Evolutionary conservation across 2,797 vertebrate genomes (phyloP).

Genomic region (Macroramphosus scolopax): DNA sequence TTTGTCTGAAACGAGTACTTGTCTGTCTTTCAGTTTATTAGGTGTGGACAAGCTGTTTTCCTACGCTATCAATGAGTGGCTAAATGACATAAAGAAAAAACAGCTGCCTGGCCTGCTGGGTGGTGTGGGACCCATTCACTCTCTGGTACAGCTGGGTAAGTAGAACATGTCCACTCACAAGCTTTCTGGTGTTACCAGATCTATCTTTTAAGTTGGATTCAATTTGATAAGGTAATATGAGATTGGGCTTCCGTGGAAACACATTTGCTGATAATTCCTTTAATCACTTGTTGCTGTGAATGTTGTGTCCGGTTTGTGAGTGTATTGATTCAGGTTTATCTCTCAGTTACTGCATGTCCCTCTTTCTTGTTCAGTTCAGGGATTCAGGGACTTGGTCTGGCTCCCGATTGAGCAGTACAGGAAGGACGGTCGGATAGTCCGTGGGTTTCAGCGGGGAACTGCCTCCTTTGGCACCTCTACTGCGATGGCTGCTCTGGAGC

Average conservation of each 20-base stretch:
- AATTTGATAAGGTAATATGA: not conserved
- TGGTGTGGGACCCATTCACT: slow-evolving; percentile 98
- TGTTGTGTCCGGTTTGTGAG: no score
- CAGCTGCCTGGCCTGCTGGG: slow-evolving; percentile 95
- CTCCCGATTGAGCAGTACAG: slow-evolving; percentile 97
- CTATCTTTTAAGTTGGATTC: not conserved
- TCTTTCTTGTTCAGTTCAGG: slow-evolving; percentile 92
- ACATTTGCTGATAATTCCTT: no score
- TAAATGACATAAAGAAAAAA: slow-evolving; percentile 97
- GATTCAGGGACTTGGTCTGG: slow-evolving; percentile 96
- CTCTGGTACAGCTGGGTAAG: slow-evolving; percentile 93
- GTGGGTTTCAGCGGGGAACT: slow-evolving; percentile 93
- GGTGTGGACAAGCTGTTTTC: slow-evolving; percentile 96
- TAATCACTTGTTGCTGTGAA: no score
- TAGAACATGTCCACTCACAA: slow-evolving; percentile 12
- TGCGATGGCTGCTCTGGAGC: slow-evolving; percentile 96
- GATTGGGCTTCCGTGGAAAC: not conserved
- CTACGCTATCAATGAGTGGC: slow-evolving; percentile 95
- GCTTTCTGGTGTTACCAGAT: no score
- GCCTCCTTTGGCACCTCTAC: slow-evolving; percentile 98
- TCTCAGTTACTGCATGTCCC: no score
- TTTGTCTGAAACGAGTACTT: slow-evolving; percentile 4
- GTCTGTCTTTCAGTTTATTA: slow-evolving; percentile 82
- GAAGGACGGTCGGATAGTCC: slow-evolving; percentile 93
- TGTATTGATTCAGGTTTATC: not conserved